Percentiles rank a stretch among this genome's conserved stretches.
Conservation (phyloP, 2,888 invertebrate species). For the Epinotia bilunana region DNA sequence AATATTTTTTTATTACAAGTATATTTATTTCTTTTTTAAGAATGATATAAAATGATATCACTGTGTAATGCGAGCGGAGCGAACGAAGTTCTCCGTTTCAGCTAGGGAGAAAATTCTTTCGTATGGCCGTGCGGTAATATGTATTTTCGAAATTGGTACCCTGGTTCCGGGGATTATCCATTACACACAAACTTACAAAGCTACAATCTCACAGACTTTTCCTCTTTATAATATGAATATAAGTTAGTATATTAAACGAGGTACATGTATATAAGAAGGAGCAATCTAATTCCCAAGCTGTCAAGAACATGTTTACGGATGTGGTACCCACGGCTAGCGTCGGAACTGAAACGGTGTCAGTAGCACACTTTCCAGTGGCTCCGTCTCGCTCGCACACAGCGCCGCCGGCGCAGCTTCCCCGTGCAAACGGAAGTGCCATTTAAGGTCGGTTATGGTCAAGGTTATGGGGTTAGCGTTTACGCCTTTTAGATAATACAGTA, state of each 20-base stretch:
- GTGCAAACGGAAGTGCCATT: conserved; percentile 53
- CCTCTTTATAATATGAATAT: too few relatives aligned
- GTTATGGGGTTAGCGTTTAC: conserved; percentile 59
- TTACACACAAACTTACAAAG: too few relatives aligned
- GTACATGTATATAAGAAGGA: conserved; percentile 20
- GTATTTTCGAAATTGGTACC: too few relatives aligned
- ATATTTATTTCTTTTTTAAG: too few relatives aligned
- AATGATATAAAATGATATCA: too few relatives aligned
- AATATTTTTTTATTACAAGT: too few relatives aligned
- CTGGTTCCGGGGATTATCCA: too few relatives aligned
- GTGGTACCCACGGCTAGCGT: conserved; percentile 54
- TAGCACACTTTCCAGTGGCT: conserved; percentile 68
- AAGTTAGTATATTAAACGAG: background rate
- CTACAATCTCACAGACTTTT: too few relatives aligned
- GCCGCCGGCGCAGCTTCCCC: conserved; percentile 57
- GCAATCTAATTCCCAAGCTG: conserved; percentile 40
- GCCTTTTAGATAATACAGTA: conserved; percentile 4
- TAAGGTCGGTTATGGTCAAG: conserved; percentile 71
- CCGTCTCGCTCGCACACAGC: conserved; percentile 54
- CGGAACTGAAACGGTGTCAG: conserved; percentile 62
- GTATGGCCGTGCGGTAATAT: too few relatives aligned
- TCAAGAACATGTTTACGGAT: conserved; percentile 64
- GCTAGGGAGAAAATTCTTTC: too few relatives aligned
- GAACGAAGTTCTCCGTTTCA: too few relatives aligned
- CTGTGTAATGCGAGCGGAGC: too few relatives aligned